Evolutionary conservation across 1,140 invertebrate species (phyloP).

Genomic region (Agraylea sexmaculata): DNA sequence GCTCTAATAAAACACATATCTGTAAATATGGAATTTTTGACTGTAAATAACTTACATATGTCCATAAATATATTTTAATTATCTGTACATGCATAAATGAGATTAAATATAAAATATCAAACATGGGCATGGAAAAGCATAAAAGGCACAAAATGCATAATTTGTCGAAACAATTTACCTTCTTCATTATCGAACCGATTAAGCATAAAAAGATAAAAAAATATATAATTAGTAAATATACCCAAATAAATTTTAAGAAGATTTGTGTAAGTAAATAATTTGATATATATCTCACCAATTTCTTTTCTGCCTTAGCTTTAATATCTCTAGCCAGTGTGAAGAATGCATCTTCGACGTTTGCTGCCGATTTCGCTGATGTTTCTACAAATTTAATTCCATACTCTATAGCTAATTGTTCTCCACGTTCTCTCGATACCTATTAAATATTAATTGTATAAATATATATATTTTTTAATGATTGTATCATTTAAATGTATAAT

Average conservation of each 20-base stretch:
- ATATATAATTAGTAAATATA: no score
- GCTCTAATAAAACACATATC: no score
- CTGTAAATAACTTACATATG: no score
- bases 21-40: no score
- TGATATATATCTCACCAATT: slow-evolving; percentile 58
- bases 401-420: slow-evolving; percentile 84
- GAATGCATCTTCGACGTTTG: slow-evolving; percentile 96
- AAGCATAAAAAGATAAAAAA: no score
- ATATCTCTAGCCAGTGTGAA: slow-evolving; percentile 95
- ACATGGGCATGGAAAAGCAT: no score
- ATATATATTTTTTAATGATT: slow-evolving; percentile 34
- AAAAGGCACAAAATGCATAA: no score
- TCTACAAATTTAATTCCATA: slow-evolving; percentile 97
- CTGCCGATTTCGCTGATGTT: slow-evolving; percentile 95
- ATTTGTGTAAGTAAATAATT: not conserved
- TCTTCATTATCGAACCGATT: no score
- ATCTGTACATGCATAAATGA: no score
- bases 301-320: slow-evolving; percentile 91
- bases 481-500: slow-evolving; percentile 75
- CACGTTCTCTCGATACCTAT: slow-evolving; percentile 40
- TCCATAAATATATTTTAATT: no score
- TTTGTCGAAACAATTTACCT: no score
- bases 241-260: not conserved
- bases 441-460: slow-evolving; percentile 21
- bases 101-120: no score